Conservation (phyloP, 2,113 vertebrate genomes). For the Hassar affinis region DNA sequence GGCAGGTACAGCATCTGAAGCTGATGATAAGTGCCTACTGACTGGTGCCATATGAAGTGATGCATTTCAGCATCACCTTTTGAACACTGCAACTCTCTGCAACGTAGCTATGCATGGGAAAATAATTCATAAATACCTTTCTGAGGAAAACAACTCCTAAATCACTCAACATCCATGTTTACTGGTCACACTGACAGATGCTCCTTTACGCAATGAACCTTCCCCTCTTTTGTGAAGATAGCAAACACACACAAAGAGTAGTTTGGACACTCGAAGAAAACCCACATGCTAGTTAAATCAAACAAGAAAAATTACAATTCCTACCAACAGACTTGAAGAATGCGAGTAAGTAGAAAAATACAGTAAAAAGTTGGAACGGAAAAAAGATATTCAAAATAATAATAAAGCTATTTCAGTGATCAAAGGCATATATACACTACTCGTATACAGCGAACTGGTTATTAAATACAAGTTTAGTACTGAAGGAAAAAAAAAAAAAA, state of each 20-base stretch:
- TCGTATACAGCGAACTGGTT: slow-evolving; percentile 70
- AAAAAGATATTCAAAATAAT: slow-evolving; percentile 67
- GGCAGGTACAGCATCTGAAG: background rate
- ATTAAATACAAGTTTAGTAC: slow-evolving; percentile 80
- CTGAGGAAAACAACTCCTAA: background rate
- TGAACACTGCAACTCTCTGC: background rate
- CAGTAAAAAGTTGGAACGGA: slow-evolving; percentile 56
- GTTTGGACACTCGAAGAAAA: background rate
- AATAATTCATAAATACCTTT: background rate
- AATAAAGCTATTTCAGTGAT: slow-evolving; percentile 77
- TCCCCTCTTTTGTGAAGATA: slow-evolving; percentile 3
- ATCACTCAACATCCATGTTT: background rate
- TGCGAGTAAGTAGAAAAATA: slow-evolving; percentile 60
- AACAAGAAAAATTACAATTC: background rate
- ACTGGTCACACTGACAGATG: slow-evolving; percentile 16
- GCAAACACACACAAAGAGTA: background rate
- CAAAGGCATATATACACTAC: slow-evolving; percentile 76
- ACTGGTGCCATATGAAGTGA: background rate
- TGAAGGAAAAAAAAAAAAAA: slow-evolving; percentile 65
- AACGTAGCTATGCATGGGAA: background rate
- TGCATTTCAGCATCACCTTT: background rate
- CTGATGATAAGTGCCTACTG: background rate
- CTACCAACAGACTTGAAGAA: slow-evolving; percentile 22
- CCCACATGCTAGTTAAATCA: slow-evolving; percentile 19
- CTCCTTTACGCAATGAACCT: background rate